Base-by-base conservation (phyloP, 2,888 invertebrate genomes). In the Watsonalla cultraria region DNA sequence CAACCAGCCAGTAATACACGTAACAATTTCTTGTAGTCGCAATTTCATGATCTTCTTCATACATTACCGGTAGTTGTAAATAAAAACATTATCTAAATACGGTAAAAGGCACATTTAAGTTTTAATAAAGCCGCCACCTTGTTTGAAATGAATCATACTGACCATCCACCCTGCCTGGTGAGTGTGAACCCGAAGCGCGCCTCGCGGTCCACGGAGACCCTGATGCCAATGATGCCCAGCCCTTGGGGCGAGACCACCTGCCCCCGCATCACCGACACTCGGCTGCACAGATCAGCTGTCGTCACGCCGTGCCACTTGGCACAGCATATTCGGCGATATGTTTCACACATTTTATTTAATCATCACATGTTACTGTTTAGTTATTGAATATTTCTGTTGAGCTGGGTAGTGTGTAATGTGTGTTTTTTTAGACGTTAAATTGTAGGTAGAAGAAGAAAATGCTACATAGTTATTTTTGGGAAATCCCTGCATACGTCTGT, bases 201-300 rank as follows among this genome's bases (percentile, higher is more conserved):
- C 86, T 98, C 97, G 62, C 95, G 93, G 90, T 97, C 97, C 73
- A 99, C 98, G 61, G 97, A 97, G 56, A 99, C 98, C 68, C 99
- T 94, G 81, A 99, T 98, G 79, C 99, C 99, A 82, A 98, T 96
- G 90, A 99, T 96, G 67, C 99, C 98, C 68, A 98, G 94, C 63
- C 98, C 98, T 91, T 98, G 98, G 58, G 96, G 95, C 60, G 97
- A 96, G 68, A 98, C 94, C 78, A 99, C 98, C 91, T 97, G 96
- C 68, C 99, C 99, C 79, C 99, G 94, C 94, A 99, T 98, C 84
- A 99, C 99, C 78, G 99, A 98, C 76, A 98, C 99, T 84, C 99
- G 97, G 92, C 99, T 99, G 94, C 85, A 92, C 92, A 92, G 76
- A 88, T 70, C 84, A 80, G 62, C 75, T 75, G 74, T 76, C 73